Evolutionary conservation across 2,888 invertebrate genomes (phyloP).

Genomic region (Mimumesa dahlbomi): DNA sequence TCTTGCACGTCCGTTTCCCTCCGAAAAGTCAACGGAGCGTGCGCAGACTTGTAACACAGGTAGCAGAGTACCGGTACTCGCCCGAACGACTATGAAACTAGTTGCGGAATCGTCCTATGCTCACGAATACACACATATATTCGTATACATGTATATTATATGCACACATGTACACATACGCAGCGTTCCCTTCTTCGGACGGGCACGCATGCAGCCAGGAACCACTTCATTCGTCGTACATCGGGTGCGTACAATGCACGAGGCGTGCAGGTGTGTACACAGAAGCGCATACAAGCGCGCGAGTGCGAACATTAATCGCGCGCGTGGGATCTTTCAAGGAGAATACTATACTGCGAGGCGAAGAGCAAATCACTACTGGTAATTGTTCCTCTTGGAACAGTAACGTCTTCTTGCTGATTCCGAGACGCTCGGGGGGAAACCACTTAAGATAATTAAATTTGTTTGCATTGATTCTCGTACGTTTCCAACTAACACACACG

Average conservation of each 20-base stretch:
- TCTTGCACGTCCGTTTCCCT: conserved; percentile 19
- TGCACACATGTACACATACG: background rate
- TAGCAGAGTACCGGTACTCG: conserved; percentile 52
- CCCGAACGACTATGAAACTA: conserved; percentile 48
- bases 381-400: conserved; percentile 27
- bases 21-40: conserved; percentile 53
- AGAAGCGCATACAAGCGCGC: conserved; percentile 21
- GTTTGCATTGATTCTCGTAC: no score
- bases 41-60: conserved; percentile 42
- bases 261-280: conserved; percentile 22
- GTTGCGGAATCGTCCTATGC: conserved; percentile 37
- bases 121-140: no score
- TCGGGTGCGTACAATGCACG: conserved; percentile 11
- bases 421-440: conserved; percentile 18
- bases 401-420: conserved; percentile 12
- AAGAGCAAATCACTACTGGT: conserved; percentile 31
- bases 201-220: conserved; percentile 21
- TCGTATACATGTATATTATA: no score
- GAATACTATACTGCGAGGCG: conserved; percentile 16
- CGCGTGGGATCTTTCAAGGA: conserved; percentile 22
- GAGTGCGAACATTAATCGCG: conserved; percentile 25
- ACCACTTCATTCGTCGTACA: conserved; percentile 26
- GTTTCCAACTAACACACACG: no score
- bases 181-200: conserved; percentile 30
- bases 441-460: no score